Evolutionary conservation across 2,888 invertebrate species (phyloP).

Genomic region (Drosophila nr. perissopoda): DNA sequence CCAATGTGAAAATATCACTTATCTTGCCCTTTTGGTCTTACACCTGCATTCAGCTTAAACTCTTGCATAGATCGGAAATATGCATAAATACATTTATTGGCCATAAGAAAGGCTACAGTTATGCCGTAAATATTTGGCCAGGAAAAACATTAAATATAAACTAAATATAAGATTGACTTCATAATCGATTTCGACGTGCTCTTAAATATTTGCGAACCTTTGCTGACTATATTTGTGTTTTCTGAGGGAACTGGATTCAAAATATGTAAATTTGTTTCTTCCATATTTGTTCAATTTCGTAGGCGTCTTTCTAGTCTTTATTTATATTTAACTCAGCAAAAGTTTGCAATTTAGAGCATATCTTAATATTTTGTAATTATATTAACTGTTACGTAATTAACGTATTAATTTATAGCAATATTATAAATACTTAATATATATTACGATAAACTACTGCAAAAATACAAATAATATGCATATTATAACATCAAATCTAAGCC

Average conservation of each 20-base stretch:
- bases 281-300: slow-evolving; percentile 6
- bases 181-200: slow-evolving; percentile 12
- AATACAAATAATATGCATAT: slow-evolving; percentile 14
- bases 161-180: slow-evolving; percentile 24
- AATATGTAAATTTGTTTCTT: slow-evolving; percentile 26
- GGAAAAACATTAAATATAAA: slow-evolving; percentile 17
- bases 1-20: neutral
- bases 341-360: slow-evolving; percentile 18
- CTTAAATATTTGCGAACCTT: slow-evolving; percentile 17
- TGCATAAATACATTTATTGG: slow-evolving; percentile 17
- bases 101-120: slow-evolving; percentile 2
- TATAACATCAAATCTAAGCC: slow-evolving; percentile 18
- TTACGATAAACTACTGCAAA: slow-evolving; percentile 27
- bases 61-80: slow-evolving; percentile 10
- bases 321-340: slow-evolving; percentile 9
- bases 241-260: slow-evolving; percentile 8
- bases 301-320: slow-evolving; percentile 43
- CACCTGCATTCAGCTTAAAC: neutral
- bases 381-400: slow-evolving; percentile 31
- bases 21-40: neutral
- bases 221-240: neutral
- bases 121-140: slow-evolving; percentile 57
- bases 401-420: slow-evolving; percentile 57
- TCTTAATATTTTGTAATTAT: slow-evolving; percentile 8
- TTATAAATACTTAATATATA: slow-evolving; percentile 37